Percentiles rank a stretch among this genome's conserved stretches.
Conservation (phyloP, 1,140 invertebrate species). For the Reticulitermes speratus region DNA sequence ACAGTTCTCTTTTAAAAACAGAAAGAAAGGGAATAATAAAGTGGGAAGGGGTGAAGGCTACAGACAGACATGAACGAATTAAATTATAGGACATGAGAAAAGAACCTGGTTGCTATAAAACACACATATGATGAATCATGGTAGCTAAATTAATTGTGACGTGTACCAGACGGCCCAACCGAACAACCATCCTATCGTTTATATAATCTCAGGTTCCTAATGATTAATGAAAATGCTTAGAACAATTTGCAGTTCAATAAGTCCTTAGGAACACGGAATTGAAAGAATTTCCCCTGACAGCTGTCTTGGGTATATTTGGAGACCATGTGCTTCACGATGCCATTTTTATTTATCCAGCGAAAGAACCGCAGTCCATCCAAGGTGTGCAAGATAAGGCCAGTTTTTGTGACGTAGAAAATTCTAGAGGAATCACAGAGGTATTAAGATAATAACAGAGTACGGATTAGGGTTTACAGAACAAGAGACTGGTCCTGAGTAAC, state of each 20-base stretch:
- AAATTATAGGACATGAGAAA: background rate
- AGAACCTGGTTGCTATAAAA: background rate
- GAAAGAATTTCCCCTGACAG: background rate
- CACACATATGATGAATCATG: background rate
- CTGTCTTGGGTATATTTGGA: background rate
- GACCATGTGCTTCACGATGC: background rate
- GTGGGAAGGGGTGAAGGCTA: background rate
- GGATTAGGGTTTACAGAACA: background rate
- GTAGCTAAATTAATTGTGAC: background rate
- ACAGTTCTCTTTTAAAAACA: constrained; percentile 2
- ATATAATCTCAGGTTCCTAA: background rate
- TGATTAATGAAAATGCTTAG: background rate
- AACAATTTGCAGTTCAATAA: background rate
- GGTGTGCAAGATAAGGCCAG: background rate
- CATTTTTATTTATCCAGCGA: background rate
- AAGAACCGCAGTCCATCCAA: background rate
- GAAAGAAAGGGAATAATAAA: constrained; percentile 4
- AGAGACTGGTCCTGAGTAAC: background rate
- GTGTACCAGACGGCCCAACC: background rate
- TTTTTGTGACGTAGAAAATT: background rate
- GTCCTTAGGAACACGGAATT: background rate
- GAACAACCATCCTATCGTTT: background rate
- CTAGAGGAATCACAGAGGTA: background rate
- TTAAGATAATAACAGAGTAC: background rate
- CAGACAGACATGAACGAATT: background rate